Percentiles rank a stretch among this genome's conserved stretches.
Conservation (phyloP, 2,797 vertebrate species). For the Pseudochaenichthys georgianus region DNA sequence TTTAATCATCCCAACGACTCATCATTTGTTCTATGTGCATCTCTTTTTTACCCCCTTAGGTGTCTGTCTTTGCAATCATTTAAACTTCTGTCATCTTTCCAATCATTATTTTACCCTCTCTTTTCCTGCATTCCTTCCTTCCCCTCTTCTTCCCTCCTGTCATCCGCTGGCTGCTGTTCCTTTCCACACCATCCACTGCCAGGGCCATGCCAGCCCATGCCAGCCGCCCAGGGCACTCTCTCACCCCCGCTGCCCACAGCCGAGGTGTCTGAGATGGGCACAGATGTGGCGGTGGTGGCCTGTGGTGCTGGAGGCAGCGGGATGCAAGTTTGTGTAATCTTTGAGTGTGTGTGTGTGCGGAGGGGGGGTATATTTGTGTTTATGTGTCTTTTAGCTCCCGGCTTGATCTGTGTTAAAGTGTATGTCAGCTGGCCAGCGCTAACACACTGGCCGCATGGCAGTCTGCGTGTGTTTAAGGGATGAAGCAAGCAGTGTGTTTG, state of each 20-base stretch:
- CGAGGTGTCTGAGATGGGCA: constrained; percentile 83
- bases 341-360: constrained; percentile 32
- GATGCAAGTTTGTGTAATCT: constrained; percentile 72
- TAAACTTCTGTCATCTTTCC: not conserved
- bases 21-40: not conserved
- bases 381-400: constrained; percentile 28
- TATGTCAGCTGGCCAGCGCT: constrained; percentile 72
- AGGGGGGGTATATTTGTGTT: constrained; percentile 19
- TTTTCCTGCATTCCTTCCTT: constrained; percentile 25
- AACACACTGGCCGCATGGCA: constrained; percentile 61
- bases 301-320: constrained; percentile 63
- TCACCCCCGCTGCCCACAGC: constrained; percentile 76
- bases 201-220: constrained; percentile 71
- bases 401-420: constrained; percentile 78
- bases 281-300: constrained; percentile 83
- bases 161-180: constrained; percentile 73
- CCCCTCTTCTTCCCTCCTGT: constrained; percentile 41
- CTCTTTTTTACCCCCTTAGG: not conserved
- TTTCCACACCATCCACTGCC: constrained; percentile 64
- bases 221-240: constrained; percentile 78
- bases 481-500: constrained; percentile 31
- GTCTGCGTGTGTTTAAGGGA: constrained; percentile 59
- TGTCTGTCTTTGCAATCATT: not conserved
- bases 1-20: not conserved
- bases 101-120: not conserved